Conservation (phyloP, 2,888 invertebrate genomes). For the Oegoconia quadripuncta region DNA sequence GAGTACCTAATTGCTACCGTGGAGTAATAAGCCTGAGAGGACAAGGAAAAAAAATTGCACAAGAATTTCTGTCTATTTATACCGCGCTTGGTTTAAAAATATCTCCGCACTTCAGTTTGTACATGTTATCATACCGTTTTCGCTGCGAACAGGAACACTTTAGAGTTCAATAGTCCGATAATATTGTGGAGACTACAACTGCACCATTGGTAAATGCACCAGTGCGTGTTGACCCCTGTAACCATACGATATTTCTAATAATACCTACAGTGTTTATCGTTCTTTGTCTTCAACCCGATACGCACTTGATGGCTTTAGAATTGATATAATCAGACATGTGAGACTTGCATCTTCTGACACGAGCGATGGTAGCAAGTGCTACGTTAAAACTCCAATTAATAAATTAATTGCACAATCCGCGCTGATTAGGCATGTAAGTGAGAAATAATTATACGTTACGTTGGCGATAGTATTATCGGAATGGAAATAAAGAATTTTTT, state of each 20-base stretch:
- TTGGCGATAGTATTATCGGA: no score
- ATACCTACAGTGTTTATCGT: constrained; percentile 53
- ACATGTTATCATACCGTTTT: constrained; percentile 17
- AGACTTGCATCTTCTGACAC: neutral
- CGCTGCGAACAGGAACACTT: constrained; percentile 28
- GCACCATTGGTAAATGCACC: constrained; percentile 48
- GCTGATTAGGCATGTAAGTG: no score
- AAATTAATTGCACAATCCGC: no score
- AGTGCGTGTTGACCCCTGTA: constrained; percentile 54
- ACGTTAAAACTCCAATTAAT: no score
- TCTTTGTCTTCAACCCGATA: constrained; percentile 40
- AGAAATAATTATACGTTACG: no score
- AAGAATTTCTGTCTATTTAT: constrained; percentile 28
- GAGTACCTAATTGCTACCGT: neutral
- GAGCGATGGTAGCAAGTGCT: no score
- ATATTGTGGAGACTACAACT: constrained; percentile 40
- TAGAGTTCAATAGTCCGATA: constrained; percentile 58
- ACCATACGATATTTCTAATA: constrained; percentile 55
- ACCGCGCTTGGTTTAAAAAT: constrained; percentile 30
- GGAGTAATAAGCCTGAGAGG: neutral
- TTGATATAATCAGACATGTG: constrained; percentile 1
- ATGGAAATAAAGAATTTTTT: no score
- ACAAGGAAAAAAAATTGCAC: constrained; percentile 22
- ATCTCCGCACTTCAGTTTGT: constrained; percentile 22
- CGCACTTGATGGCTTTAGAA: constrained; percentile 25